Base-by-base conservation (phyloP, 2,888 invertebrate species). In the Drosophila prolongata region DNA sequence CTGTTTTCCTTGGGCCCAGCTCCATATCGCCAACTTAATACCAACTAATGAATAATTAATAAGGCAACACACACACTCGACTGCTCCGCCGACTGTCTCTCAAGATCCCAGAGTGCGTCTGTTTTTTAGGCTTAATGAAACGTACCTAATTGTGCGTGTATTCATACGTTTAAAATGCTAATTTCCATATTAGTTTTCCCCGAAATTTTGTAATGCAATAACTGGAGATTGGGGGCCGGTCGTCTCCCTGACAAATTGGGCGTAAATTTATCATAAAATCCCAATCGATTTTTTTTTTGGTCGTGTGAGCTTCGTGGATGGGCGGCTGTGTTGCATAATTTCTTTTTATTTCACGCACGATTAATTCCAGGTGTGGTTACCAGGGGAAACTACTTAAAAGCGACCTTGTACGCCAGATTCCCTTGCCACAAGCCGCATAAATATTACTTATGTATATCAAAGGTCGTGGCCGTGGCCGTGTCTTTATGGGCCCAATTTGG, bases 31-130 rank as follows among this genome's bases (percentile, higher is more conserved):
- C 80, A 79, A 85, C 77, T 84, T 78, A 86, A 84, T 82, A 78
- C 87, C 73, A 88, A 89, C 87, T 88, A 89, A 89, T 90, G 90
- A 89, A 89, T 89, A 90, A 89, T 90, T 89, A 89, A 89, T 90
- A 86, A 90, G 89, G 82, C 72, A 66, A 62, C 35, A 43, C 56
- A 69, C 64, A 30, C 24, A 46, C 64, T 38, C 68, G 69, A 77
- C 54, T 75, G 75, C 75, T 64, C 78, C 54, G 56, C 34, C 43
- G 47, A 49, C 55, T 61, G 57, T 64, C 75, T 77, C 50, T 54
- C 57, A 35, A 53, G 37, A 37, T 24, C n/a, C 52, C 37, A n/a
- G 37, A 35, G 38, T 57, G 34, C 62, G 69, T 35, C 62, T 75
- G 71, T 75, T 77, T 83, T 82, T 80, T 50, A 75, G 77, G 84